Base-by-base conservation (phyloP, 23 tunicate genomes). In the Ciona savignyi region DNA sequence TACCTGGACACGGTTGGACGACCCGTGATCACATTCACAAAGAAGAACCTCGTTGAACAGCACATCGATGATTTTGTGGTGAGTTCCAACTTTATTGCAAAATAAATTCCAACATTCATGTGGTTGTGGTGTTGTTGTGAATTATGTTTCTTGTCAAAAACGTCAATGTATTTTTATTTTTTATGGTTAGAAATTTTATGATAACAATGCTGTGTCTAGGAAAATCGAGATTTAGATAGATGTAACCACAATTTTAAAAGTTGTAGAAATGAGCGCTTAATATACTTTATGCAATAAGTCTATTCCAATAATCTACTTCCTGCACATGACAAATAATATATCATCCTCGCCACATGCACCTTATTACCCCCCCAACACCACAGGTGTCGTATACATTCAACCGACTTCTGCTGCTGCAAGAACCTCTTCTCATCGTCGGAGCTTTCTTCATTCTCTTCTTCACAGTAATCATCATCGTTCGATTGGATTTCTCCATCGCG, bases 401-500 rank as follows among this genome's bases (percentile, higher is more conserved):
- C 72, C 75, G 68, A 1, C 30, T 94, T 75, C 51, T 94, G 75
- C 74, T 94, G 21, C 76, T 94, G 22, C 93, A 94, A 71, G 99
- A 94, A 66, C 99, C 99, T 25, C 84, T 94, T 20, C 82, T 94
- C 49, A 75, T 87, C 35, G 86, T 87, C 23, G 82, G 84, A 34
- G 90, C 86, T 3, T 87, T 87, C 70, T 86, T 86, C 86, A 67
- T 94, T 62, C 83, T 94, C 75, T 94, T 94, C 78, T 80, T 94
- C 80, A 87, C 95, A 29, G 95, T 87, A 32, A 79, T 94, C 83
- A 78, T 94, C 51, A 70, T 87, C 42, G 99, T 83, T 15, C 77
- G 99, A 2, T 76, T 94, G 0, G 99, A 94, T 73, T 94, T 86
- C 78, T 84, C 99, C 71, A 94, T 94, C 70, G 85, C 99, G n/a